Evolutionary conservation across 23 tunicate genomes (phyloP), one percentile per base, ranked within the genome.

Genomic region (Phallusia fumigata): DNA sequence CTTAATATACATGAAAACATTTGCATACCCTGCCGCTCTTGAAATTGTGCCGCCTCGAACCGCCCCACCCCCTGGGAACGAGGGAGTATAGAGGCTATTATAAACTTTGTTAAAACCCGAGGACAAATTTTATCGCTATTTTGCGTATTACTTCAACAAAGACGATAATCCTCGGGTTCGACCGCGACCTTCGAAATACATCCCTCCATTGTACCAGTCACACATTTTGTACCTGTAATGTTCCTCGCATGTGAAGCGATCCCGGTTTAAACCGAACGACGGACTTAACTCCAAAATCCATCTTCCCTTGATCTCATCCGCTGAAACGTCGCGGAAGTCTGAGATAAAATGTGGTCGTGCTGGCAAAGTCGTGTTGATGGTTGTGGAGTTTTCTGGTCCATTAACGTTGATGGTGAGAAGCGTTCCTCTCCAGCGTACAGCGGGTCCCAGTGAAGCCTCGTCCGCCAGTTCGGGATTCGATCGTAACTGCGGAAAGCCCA

Each of bases 211-310:
- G n/a, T n/a, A n/a, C n/a, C n/a, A n/a, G n/a, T n/a, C 47, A 40
- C 47, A 40, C 10, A 10, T 10, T 40, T 5, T 3, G 16, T 74
- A 74, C 77, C 35, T 74, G 77, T 32, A 74, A 33, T 74, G 21
- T 8, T 32, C 36, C 16, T 32, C 40, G 30, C 22, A 32, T 0
- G 77, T 21, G 30, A 30, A 74, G 2, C 22, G 8, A 8, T 82
- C 77, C 31, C 85, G 77, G 69, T 82, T 82, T 36, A 82, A 32
- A 8, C 44, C 40, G 26, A 82, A 72, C 28, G 64, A 45, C 13
- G 47, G 76, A 0, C 33, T 31, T 32, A 72, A 2, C 35, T 82
- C 85, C 19, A 82, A 45, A 35, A 34, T 22, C 21, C 64, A 82
- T 69, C 34, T 82, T 22, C 35, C 75, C 12, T 31, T 19, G 5